Percentiles rank a stretch among this genome's conserved stretches.
These are phyloP conservation scores for Colletes collaris DNA, from an alignment of 2,888 invertebrate species.

Conservation along the genomic window DNA sequence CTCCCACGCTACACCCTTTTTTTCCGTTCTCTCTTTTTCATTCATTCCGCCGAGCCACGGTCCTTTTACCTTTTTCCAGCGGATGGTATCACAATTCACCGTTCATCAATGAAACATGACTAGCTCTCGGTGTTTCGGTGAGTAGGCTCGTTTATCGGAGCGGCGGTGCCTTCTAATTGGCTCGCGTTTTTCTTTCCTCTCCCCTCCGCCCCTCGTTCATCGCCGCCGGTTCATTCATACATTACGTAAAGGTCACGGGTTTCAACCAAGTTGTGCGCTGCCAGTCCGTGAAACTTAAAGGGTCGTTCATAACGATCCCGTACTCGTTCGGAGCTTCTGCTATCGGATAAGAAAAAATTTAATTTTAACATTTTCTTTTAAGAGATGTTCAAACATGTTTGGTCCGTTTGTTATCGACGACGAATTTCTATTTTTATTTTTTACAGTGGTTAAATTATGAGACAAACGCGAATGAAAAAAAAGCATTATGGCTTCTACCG, in stretches of 20 bases:
- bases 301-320: constrained; percentile 13
- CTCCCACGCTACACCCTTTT: constrained; percentile 43
- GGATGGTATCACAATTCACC: constrained; percentile 48
- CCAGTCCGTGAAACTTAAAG: not conserved
- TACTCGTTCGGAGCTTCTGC: not conserved
- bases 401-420: too few relatives aligned
- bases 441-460: too few relatives aligned
- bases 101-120: constrained; percentile 61
- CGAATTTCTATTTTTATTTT: too few relatives aligned
- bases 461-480: too few relatives aligned
- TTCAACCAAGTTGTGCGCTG: constrained; percentile 27
- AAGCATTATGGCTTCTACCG: not conserved
- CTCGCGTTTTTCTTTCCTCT: constrained; percentile 32
- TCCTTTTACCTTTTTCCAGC: constrained; percentile 45
- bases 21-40: constrained; percentile 28
- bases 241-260: constrained; percentile 51
- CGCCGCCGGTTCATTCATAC: constrained; percentile 35
- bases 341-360: too few relatives aligned
- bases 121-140: constrained; percentile 51
- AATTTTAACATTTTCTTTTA: too few relatives aligned
- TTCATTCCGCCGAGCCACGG: constrained; percentile 17
- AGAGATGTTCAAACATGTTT: too few relatives aligned
- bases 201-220: constrained; percentile 20
- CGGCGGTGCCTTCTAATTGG: constrained; percentile 53
- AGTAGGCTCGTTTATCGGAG: constrained; percentile 54